Conservation (phyloP, 2,888 invertebrate genomes). For the Chaetogeoica ovagalla region DNA sequence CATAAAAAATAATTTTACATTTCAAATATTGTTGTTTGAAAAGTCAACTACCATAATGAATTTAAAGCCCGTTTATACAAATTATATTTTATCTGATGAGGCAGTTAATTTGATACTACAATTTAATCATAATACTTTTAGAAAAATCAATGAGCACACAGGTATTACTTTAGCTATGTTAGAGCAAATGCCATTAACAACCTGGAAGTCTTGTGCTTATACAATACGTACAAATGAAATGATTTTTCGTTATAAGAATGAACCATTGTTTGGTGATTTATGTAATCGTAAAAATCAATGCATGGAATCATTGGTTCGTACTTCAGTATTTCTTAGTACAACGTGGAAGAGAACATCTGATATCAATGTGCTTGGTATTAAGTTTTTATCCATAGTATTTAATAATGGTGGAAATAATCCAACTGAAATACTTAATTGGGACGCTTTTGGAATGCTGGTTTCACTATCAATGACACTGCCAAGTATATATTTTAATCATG, state of each 20-base stretch:
- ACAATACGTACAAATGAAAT: conserved; percentile 62
- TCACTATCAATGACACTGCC: background rate
- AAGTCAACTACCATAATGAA: background rate
- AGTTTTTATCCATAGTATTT: background rate
- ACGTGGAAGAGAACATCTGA: background rate
- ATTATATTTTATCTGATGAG: background rate
- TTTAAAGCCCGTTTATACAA: background rate
- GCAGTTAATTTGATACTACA: background rate
- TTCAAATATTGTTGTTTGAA: background rate
- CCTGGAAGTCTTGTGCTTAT: background rate
- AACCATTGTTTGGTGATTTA: conserved; percentile 74
- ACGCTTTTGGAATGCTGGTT: background rate
- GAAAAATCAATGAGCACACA: background rate
- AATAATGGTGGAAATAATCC: conserved; percentile 60
- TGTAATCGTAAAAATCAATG: conserved; percentile 62
- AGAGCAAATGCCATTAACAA: background rate
- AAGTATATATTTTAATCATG: background rate
- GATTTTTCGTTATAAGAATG: conserved; percentile 69
- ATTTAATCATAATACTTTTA: background rate
- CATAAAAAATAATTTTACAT: background rate
- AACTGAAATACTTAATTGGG: conserved; percentile 64
- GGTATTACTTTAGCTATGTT: background rate
- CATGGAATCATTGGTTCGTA: background rate
- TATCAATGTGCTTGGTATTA: background rate
- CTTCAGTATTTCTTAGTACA: background rate